phyloP scores from a whole-genome alignment of 2,113 vertebrate species.

The Columba janthina region DNA sequence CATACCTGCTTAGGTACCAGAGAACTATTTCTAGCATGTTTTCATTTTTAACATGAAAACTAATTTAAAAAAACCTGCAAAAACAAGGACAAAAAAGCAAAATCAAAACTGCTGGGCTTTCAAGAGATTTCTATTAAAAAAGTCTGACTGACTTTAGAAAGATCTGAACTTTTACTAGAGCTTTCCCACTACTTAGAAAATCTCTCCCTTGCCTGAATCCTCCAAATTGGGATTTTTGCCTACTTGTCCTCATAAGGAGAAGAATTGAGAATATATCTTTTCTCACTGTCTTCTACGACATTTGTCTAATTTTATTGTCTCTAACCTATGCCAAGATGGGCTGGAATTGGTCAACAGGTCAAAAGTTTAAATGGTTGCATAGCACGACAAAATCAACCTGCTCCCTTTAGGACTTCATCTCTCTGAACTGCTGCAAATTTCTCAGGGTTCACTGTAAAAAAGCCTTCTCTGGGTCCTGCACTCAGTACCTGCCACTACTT shows the following conservation, averaged over 20 bases:
- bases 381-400: background rate
- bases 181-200: background rate
- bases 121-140: background rate
- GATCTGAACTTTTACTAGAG: background rate
- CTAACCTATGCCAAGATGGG: background rate
- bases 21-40: background rate
- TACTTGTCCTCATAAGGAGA: background rate
- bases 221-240: background rate
- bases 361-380: background rate
- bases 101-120: fast-evolving
- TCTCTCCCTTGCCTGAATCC: background rate
- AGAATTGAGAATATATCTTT: background rate
- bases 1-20: background rate
- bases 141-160: background rate
- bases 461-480: background rate
- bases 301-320: background rate
- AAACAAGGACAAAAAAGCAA: background rate
- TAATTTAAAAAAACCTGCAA: background rate
- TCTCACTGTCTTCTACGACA: background rate
- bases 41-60: background rate
- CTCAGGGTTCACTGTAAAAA: background rate
- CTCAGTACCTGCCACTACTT: background rate
- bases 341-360: background rate
- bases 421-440: background rate
- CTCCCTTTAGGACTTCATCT: background rate